phyloP scores from a whole-genome alignment of 2,888 invertebrate species.

The Aphodius sticticus region DNA sequence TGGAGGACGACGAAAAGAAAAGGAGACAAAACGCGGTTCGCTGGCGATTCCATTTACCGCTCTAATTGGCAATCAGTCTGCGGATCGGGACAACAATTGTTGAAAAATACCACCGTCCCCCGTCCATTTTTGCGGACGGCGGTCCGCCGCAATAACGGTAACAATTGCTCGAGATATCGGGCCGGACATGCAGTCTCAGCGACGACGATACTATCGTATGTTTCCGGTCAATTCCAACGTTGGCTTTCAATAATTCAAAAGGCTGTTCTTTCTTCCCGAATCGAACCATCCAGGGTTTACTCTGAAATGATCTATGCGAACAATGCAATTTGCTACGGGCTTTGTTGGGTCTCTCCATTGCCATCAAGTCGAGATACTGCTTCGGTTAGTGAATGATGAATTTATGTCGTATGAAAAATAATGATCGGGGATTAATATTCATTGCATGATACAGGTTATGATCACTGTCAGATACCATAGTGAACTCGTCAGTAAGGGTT shows the following conservation, averaged over 20 bases:
- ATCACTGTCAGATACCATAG: too few species aligned
- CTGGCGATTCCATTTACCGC: conserved; percentile 15
- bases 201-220: not conserved
- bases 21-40: not conserved
- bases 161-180: not conserved
- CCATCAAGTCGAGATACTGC: too few species aligned
- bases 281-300: not conserved
- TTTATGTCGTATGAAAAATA: too few species aligned
- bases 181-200: not conserved
- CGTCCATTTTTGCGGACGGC: not conserved
- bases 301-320: not conserved
- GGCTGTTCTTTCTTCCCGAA: not conserved
- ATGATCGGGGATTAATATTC: too few species aligned
- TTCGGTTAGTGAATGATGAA: too few species aligned
- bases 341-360: too few species aligned
- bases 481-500: too few species aligned
- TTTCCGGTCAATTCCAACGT: not conserved
- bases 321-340: not conserved
- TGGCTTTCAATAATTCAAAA: not conserved
- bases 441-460: too few species aligned
- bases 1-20: not conserved
- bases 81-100: conserved; percentile 21
- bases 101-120: conserved; percentile 4
- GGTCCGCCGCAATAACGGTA: conserved; percentile 15
- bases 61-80: conserved; percentile 28